A percentile compares a stretch with the other conserved stretches of the same genome.
These are phyloP conservation scores for Poliocrania exsul DNA, from an alignment of 2,797 vertebrate species.

Conservation along the genomic window DNA sequence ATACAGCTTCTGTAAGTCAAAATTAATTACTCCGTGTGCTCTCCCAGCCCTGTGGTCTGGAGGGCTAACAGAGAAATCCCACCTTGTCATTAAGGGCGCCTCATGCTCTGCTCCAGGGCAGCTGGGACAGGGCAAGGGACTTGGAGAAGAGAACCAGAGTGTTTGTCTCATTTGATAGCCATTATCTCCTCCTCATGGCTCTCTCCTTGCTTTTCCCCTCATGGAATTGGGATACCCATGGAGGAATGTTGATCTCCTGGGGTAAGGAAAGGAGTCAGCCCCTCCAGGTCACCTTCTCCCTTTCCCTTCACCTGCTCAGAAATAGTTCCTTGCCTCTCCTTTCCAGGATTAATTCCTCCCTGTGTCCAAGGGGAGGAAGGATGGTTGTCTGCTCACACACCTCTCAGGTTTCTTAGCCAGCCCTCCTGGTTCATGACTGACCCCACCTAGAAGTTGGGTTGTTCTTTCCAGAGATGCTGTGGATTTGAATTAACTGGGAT, in stretches of 20 bases:
- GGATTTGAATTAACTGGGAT: background rate
- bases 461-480: background rate
- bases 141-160: background rate
- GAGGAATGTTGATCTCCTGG: background rate
- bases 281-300: background rate
- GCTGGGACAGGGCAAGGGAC: background rate
- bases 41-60: constrained; percentile 6
- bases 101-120: background rate
- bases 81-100: background rate
- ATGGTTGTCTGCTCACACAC: background rate
- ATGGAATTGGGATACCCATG: background rate
- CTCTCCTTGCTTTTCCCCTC: background rate
- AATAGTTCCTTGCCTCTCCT: background rate
- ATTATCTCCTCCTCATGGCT: background rate
- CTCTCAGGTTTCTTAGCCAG: background rate
- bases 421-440: background rate
- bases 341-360: background rate
- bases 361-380: background rate
- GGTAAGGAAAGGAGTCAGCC: background rate
- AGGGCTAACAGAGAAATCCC: constrained; percentile 12
- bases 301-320: background rate
- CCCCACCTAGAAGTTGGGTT: background rate
- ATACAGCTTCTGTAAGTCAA: constrained; percentile 76
- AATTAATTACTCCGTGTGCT: constrained; percentile 71
- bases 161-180: background rate